These are phyloP conservation scores for Lytechinus variegatus DNA, from an alignment of 35 echinoderm and acorn worm genomes.

Conservation along the genomic window DNA sequence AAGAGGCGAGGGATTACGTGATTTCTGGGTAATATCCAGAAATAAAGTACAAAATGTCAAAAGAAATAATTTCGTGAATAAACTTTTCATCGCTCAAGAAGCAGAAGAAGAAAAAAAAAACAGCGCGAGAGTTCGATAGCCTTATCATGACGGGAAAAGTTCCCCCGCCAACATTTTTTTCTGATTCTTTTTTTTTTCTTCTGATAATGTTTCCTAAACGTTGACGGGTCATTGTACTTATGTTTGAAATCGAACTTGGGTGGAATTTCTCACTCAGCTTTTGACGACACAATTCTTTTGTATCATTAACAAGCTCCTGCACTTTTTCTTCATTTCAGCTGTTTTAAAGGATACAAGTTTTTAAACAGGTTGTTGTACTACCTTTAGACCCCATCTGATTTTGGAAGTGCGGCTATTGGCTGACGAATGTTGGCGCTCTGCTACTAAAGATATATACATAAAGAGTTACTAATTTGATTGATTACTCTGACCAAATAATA, in stretches of 20 bases:
- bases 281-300: background rate
- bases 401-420: background rate
- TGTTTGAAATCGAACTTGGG: background rate
- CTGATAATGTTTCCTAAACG: background rate
- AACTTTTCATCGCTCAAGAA: background rate
- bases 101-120: background rate
- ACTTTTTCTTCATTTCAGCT: background rate
- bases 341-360: background rate
- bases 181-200: background rate
- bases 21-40: slow-evolving; percentile 1
- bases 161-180: slow-evolving; percentile 6
- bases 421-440: background rate
- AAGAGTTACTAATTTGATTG: too few relatives aligned
- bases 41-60: background rate
- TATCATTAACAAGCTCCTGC: background rate
- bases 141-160: background rate
- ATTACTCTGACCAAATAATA: too few relatives aligned
- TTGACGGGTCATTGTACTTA: background rate
- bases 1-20: slow-evolving; percentile 15
- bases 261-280: slow-evolving; percentile 18
- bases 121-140: background rate
- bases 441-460: too few relatives aligned
- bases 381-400: background rate
- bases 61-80: slow-evolving; percentile 45
- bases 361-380: background rate